phyloP scores from a whole-genome alignment of 2,888 invertebrate genomes.

The Acanthococcus lagerstroemiae region DNA sequence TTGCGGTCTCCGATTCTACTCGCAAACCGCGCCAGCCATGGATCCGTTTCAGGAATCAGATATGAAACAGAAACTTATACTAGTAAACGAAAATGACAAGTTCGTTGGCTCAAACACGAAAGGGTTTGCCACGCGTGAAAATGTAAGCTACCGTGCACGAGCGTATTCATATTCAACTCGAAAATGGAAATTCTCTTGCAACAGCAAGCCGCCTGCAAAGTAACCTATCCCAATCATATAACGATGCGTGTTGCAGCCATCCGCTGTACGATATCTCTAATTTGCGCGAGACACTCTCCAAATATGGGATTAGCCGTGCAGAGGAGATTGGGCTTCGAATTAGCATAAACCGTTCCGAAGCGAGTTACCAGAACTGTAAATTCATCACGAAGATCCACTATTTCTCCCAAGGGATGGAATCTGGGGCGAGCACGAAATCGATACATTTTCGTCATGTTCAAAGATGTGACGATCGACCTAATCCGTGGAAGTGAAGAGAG shows the following conservation, averaged over 20 bases:
- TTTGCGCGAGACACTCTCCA: slow-evolving; percentile 56
- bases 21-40: slow-evolving; percentile 30
- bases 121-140: slow-evolving; percentile 71
- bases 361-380: slow-evolving; percentile 57
- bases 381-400: slow-evolving; percentile 87
- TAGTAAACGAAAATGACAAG: slow-evolving; percentile 78
- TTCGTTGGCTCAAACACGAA: slow-evolving; percentile 76
- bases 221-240: slow-evolving; percentile 75
- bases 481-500: slow-evolving; percentile 78
- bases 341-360: slow-evolving; percentile 70
- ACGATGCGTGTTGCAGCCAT: slow-evolving; percentile 97
- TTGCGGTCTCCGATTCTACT: not conserved
- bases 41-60: slow-evolving; percentile 55
- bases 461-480: slow-evolving; percentile 61
- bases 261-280: slow-evolving; percentile 67
- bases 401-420: slow-evolving; percentile 43
- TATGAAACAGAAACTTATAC: slow-evolving; percentile 69
- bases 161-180: slow-evolving; percentile 89
- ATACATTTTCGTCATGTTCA: slow-evolving; percentile 83
- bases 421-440: slow-evolving; percentile 98
- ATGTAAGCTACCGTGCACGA: slow-evolving; percentile 64
- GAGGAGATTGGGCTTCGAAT: slow-evolving; percentile 74
- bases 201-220: slow-evolving; percentile 76
- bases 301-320: slow-evolving; percentile 71
- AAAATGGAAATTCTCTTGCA: slow-evolving; percentile 80